Base-by-base conservation (phyloP, 1,140 invertebrate species). In the Pararge aegeria region DNA sequence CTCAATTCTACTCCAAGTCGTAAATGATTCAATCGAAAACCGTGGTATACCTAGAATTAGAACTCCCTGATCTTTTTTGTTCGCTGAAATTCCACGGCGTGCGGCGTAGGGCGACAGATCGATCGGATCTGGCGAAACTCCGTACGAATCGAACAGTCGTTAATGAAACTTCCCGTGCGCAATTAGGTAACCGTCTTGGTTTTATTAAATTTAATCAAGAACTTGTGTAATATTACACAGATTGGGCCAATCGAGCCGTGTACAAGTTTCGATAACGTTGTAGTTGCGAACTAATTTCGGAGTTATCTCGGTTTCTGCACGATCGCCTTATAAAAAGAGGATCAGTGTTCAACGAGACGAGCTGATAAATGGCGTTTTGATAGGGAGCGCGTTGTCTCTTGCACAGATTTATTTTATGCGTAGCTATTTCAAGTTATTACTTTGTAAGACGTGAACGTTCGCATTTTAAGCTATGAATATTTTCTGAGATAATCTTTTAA, bases 151-250 rank as follows among this genome's bases (percentile, higher is more conserved):
- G 84, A 89, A 89, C 78, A 77, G 70, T 83, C 86, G 80, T 89
- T 86, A 87, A 83, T 83, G 81, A 81, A 89, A 89, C 73, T 87
- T 83, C 72, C 65, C 62, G 59, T 72, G 77, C 79, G 82, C 84
- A 89, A 89, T 89, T 89, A 89, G 78, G 77, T 78, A 83, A 83
- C 76, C 77, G 78, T 87, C 84, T 89, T 87, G 82, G 78, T 89
- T 89, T 89, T 89, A 89, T 89, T 87, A 89, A 89, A 87, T 89
- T 89, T 89, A 89, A 89, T 89, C 84, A 89, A 85, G 84, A 89
- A 89, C 84, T 89, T 89, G 77, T 85, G 84, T 78, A 89, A 89
- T 89, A 87, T 89, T 84, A 87, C 82, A 82, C 87, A 87, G 83
- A 89, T 89, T 87, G 84, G 83, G 44, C 83, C 83, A 83, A 87